A percentile compares a stretch with the other conserved stretches of the same genome.
phyloP scores from a whole-genome alignment of 2,888 invertebrate species.

The Cheilosia pagana region DNA sequence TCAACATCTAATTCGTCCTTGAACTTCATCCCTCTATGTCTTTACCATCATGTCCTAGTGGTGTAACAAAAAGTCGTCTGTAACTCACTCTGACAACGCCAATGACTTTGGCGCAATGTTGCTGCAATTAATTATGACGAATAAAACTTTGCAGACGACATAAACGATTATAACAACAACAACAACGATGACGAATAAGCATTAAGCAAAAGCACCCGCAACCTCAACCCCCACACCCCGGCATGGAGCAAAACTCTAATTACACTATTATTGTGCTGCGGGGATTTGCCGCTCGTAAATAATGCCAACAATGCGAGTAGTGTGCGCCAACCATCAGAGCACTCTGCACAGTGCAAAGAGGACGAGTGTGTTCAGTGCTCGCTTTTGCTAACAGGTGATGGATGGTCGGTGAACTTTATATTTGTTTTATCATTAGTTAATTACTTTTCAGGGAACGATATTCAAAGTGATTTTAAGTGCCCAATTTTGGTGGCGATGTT shows the following conservation, averaged over 20 bases:
- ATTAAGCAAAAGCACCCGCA: background rate
- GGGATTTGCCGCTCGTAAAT: slow-evolving; percentile 21
- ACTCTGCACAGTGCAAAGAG: background rate
- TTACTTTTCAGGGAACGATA: background rate
- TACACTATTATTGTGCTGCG: slow-evolving; percentile 39
- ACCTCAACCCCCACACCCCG: background rate
- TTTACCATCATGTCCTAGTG: no score
- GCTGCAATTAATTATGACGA: slow-evolving; percentile 70
- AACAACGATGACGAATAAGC: slow-evolving; percentile 9
- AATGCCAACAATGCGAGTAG: slow-evolving; percentile 17
- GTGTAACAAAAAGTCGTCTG: background rate
- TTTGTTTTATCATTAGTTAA: background rate
- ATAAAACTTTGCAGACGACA: slow-evolving; percentile 58
- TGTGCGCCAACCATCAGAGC: background rate
- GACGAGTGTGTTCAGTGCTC: background rate
- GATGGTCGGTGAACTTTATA: background rate
- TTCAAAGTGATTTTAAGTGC: background rate
- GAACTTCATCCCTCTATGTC: no score
- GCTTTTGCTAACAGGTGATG: background rate
- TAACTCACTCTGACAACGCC: slow-evolving; percentile 19
- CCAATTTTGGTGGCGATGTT: background rate
- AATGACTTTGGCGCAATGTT: slow-evolving; percentile 38
- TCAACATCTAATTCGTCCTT: no score
- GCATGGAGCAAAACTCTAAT: slow-evolving; percentile 51
- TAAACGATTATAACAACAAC: background rate